These are phyloP conservation scores for Fregetta grallaria DNA, from an alignment of 2,113 vertebrate species.

Conservation along the genomic window DNA sequence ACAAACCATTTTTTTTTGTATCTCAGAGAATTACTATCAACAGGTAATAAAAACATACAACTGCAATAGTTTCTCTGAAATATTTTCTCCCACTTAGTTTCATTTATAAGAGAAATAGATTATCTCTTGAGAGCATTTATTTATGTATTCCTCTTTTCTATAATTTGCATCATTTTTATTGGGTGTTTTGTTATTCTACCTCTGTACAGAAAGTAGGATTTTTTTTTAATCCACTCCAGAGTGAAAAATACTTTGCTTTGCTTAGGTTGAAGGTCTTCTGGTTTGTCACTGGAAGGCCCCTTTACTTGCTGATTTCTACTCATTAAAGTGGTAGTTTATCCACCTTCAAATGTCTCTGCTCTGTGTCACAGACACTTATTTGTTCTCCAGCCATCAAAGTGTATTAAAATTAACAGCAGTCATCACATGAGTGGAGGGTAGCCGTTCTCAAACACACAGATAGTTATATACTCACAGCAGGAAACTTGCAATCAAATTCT, in stretches of 20 bases:
- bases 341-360: conserved; percentile 76
- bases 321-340: conserved; percentile 85
- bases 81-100: background rate
- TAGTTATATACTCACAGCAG: conserved; percentile 74
- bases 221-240: background rate
- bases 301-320: conserved; percentile 82
- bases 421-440: conserved; percentile 76
- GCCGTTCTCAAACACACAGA: conserved; percentile 65
- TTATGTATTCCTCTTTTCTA: background rate
- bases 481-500: conserved; percentile 89
- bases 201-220: background rate
- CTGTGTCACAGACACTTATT: conserved; percentile 87
- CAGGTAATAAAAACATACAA: conserved; percentile 1
- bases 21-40: background rate
- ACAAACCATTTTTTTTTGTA: background rate
- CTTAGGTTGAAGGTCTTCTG: conserved; percentile 59
- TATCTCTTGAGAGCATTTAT: background rate
- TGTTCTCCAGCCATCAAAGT: conserved; percentile 86
- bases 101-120: background rate
- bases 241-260: conserved; percentile 19
- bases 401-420: conserved; percentile 86
- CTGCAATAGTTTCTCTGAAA: background rate
- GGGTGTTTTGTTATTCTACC: background rate
- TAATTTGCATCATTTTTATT: background rate
- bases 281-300: conserved; percentile 57